Evolutionary conservation across 2,113 vertebrate genomes (phyloP).

Genomic region (Prionailurus viverrinus): DNA sequence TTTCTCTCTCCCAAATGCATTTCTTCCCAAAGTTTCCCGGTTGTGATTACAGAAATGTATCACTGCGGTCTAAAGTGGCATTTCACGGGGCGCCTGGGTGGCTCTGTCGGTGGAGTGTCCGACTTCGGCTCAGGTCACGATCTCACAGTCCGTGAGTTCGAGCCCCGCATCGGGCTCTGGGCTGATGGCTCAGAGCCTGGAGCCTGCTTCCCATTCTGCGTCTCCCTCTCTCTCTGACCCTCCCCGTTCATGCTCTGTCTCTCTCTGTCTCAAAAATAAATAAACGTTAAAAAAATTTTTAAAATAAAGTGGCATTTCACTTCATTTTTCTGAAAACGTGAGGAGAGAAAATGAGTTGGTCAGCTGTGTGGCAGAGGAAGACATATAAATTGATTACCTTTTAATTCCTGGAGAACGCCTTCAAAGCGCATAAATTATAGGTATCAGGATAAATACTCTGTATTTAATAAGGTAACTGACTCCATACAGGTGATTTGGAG

Average conservation of each 20-base stretch:
- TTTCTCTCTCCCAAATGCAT: conserved; percentile 31
- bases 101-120: too few species aligned
- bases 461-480: neutral
- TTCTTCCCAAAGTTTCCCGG: conserved; percentile 30
- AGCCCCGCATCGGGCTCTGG: too few species aligned
- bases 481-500: neutral
- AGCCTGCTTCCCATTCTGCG: too few species aligned
- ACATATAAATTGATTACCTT: conserved; percentile 4
- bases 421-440: neutral
- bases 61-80: neutral
- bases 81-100: neutral
- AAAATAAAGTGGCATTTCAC: neutral
- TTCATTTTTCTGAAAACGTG: conserved; percentile 41
- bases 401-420: neutral
- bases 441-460: neutral
- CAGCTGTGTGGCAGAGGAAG: neutral
- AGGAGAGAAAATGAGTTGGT: neutral
- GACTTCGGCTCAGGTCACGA: too few species aligned
- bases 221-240: too few species aligned
- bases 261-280: too few species aligned
- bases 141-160: too few species aligned
- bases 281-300: too few species aligned
- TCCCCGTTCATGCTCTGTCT: too few species aligned
- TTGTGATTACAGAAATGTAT: conserved; percentile 32
- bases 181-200: too few species aligned